These are phyloP conservation scores for Scaptomyza montana DNA, from an alignment of 1,140 invertebrate genomes.

Conservation along the genomic window DNA sequence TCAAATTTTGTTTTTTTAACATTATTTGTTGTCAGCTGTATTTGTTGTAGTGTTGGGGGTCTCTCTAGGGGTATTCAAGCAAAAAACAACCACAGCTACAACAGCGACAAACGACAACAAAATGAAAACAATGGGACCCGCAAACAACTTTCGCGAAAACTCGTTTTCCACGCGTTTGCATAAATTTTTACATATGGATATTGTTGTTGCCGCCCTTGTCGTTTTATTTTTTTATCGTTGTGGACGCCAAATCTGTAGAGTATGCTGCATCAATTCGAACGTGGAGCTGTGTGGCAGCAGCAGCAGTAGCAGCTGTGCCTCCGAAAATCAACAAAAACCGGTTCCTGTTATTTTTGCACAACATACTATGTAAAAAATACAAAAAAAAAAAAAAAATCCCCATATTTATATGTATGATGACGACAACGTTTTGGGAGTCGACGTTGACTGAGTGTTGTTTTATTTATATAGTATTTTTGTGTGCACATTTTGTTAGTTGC, in stretches of 20 bases:
- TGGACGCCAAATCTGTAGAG: conserved; percentile 58
- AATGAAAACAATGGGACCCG: conserved; percentile 50
- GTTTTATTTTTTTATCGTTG: conserved; percentile 56
- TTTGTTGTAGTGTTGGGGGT: not conserved
- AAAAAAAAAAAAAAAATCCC: conserved; percentile 36
- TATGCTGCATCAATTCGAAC: conserved; percentile 57
- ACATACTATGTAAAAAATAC: conserved; percentile 7
- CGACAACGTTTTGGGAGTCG: conserved; percentile 26
- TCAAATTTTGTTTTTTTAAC: conserved; percentile 11
- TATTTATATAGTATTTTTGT: conserved; percentile 37
- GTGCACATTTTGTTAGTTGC: conserved; percentile 20
- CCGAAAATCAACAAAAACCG: conserved; percentile 46
- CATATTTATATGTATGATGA: conserved; percentile 55
- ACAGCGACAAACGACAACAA: conserved; percentile 41
- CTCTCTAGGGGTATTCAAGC: conserved; percentile 19
- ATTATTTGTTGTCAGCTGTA: conserved; percentile 7
- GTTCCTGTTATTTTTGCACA: conserved; percentile 38
- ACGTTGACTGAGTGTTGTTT: conserved; percentile 16
- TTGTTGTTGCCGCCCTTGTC: conserved; percentile 51
- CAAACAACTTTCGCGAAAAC: conserved; percentile 79
- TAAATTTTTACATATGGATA: conserved; percentile 47
- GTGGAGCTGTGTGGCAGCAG: conserved; percentile 1
- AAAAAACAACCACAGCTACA: conserved; percentile 32
- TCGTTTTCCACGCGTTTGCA: conserved; percentile 78
- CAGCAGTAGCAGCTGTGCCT: conserved; percentile 8